These are phyloP conservation scores for Brachyptera risi DNA, from an alignment of 2,888 invertebrate species.

Conservation along the genomic window DNA sequence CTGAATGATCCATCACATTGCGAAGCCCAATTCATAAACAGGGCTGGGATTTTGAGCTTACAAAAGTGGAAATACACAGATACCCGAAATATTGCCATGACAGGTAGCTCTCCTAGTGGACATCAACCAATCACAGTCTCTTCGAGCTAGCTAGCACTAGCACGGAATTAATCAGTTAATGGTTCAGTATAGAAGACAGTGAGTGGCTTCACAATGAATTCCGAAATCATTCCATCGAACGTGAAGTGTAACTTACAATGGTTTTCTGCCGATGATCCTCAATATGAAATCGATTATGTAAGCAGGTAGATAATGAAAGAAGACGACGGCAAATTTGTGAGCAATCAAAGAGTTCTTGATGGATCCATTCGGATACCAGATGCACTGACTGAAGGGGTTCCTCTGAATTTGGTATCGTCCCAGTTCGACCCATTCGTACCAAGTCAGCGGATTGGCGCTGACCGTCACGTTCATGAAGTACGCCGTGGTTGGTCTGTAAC, in stretches of 20 bases:
- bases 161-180: no score
- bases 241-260: conserved; percentile 46
- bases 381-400: neutral
- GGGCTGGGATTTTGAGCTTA: no score
- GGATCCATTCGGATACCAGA: conserved; percentile 75
- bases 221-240: no score
- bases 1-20: no score
- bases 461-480: neutral
- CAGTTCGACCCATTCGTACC: neutral
- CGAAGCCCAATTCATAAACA: no score
- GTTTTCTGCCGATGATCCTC: conserved; percentile 78
- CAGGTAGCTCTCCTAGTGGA: no score
- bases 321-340: conserved; percentile 76
- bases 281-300: conserved; percentile 75
- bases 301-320: conserved; percentile 91
- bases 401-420: neutral
- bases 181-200: no score
- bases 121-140: no score
- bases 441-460: neutral
- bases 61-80: no score
- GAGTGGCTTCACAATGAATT: no score
- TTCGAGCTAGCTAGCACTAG: no score
- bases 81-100: no score
- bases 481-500: neutral
- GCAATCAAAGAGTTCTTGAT: conserved; percentile 74